phyloP scores from a whole-genome alignment of 2,797 vertebrate genomes.

The Melanotaenia parkinsoni region DNA sequence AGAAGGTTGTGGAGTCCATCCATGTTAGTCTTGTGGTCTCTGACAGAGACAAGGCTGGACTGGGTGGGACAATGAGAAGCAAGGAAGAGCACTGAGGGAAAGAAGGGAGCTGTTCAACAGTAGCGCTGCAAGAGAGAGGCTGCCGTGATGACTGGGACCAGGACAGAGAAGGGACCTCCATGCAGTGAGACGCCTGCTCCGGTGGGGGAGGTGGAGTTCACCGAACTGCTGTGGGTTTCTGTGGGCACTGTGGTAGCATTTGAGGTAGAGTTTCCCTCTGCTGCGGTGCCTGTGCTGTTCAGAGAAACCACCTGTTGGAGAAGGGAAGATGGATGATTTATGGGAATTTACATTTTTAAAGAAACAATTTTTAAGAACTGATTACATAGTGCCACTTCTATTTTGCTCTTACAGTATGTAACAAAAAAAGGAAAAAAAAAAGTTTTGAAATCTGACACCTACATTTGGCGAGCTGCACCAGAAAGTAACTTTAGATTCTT shows the following conservation, averaged over 20 bases:
- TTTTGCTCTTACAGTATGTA: not conserved
- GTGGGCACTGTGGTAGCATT: conserved; percentile 62
- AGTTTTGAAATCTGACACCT: conserved; percentile 29
- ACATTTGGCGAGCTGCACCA: conserved; percentile 43
- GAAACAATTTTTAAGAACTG: too few species aligned
- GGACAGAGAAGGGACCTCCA: conserved; percentile 76
- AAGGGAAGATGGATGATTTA: not conserved
- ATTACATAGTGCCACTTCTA: not conserved
- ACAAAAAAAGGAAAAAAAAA: conserved; percentile 1
- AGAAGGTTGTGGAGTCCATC: conserved; percentile 60
- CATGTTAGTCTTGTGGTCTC: conserved; percentile 70
- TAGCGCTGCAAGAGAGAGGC: conserved; percentile 85
- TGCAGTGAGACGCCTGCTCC: conserved; percentile 81
- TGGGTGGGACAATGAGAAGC: conserved; percentile 27
- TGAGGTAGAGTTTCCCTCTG: conserved; percentile 58
- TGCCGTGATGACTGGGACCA: conserved; percentile 77
- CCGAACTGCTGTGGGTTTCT: conserved; percentile 42
- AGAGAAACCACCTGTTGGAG: conserved; percentile 67
- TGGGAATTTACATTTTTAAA: not conserved
- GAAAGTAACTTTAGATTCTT: conserved; percentile 76
- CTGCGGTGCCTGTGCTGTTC: conserved; percentile 39
- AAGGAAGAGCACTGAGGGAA: conserved; percentile 23
- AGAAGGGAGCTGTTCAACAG: conserved; percentile 80
- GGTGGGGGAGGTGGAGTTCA: conserved; percentile 72
- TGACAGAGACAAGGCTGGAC: conserved; percentile 45